phyloP scores from a whole-genome alignment of 1,140 invertebrate genomes.

The Prorops nasuta region DNA sequence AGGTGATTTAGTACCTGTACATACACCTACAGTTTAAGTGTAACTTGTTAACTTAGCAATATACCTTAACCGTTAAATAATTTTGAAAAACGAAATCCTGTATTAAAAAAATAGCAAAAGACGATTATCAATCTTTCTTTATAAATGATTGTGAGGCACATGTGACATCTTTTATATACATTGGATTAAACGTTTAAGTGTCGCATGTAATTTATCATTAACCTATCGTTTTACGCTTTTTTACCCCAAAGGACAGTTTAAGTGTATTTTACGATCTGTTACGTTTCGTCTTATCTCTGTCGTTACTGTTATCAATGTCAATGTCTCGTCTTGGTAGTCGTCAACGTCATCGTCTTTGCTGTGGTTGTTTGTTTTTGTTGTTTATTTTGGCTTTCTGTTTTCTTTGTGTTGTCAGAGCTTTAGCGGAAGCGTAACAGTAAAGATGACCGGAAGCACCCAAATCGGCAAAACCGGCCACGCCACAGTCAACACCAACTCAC shows the following conservation, averaged over 20 bases:
- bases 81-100: too few species aligned
- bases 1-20: too few species aligned
- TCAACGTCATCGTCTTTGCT: too few species aligned
- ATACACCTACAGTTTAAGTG: too few species aligned
- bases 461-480: slow-evolving; percentile 57
- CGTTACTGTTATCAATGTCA: background rate
- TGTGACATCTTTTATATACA: too few species aligned
- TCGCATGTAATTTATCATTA: slow-evolving; percentile 50
- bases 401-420: slow-evolving; percentile 70
- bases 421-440: slow-evolving; percentile 71
- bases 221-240: slow-evolving; percentile 36
- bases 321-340: background rate
- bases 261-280: slow-evolving; percentile 5
- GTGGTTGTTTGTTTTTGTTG: slow-evolving; percentile 53
- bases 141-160: too few species aligned
- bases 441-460: slow-evolving; percentile 72
- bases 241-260: slow-evolving; percentile 14
- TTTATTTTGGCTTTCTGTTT: slow-evolving; percentile 59
- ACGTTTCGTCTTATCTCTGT: slow-evolving; percentile 9
- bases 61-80: too few species aligned
- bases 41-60: too few species aligned
- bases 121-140: too few species aligned
- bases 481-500: slow-evolving; percentile 61
- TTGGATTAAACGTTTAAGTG: slow-evolving; percentile 51
- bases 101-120: too few species aligned